Percentiles rank a stretch among this genome's conserved stretches.
These are phyloP conservation scores for Polyommatus icarus DNA, from an alignment of 2,888 invertebrate species.

Conservation along the genomic window DNA sequence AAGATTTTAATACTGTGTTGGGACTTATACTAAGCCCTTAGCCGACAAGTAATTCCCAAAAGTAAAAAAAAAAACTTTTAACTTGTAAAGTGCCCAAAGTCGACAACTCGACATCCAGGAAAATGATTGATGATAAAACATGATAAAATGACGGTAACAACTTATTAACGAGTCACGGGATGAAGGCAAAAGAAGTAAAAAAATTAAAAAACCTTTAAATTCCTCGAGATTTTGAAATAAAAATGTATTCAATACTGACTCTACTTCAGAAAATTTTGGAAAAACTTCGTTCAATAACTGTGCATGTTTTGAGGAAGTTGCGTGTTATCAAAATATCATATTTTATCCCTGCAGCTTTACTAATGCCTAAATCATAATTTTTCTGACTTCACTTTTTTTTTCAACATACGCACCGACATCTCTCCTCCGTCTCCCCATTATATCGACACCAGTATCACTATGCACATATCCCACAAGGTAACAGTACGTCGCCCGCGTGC, in stretches of 20 bases:
- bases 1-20: neutral
- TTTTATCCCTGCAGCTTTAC: neutral
- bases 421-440: conserved; percentile 23
- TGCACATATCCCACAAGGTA: neutral
- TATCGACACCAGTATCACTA: conserved; percentile 49
- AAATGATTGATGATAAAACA: neutral
- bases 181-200: neutral
- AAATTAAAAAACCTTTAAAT: neutral
- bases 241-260: neutral
- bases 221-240: neutral
- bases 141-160: neutral
- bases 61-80: neutral
- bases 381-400: neutral
- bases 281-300: neutral
- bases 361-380: neutral
- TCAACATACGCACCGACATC: conserved; percentile 15
- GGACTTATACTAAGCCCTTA: no score
- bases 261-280: no score
- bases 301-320: no score
- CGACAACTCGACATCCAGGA: neutral
- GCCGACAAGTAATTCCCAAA: no score
- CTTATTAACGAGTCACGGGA: neutral
- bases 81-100: neutral
- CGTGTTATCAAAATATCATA: neutral
- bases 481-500: neutral